Evolutionary conservation across 2,797 vertebrate genomes (phyloP).

Genomic region (Mallotus villosus): DNA sequence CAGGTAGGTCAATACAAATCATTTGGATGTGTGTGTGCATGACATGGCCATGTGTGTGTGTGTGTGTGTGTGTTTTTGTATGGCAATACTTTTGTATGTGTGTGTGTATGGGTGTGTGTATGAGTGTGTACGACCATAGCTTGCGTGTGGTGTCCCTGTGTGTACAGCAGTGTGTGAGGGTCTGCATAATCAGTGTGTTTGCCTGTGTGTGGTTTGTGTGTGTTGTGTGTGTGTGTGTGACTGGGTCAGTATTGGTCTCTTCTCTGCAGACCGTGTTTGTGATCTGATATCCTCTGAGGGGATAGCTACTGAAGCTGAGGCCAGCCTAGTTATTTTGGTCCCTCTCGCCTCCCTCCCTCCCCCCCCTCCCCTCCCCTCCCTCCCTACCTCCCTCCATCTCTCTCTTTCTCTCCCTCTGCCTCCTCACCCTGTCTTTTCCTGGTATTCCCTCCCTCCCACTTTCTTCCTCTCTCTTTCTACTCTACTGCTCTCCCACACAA

Average conservation of each 20-base stretch:
- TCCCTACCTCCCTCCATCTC: not conserved
- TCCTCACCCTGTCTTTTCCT: slow-evolving; percentile 33
- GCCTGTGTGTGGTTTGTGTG: not conserved
- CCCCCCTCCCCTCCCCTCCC: not conserved
- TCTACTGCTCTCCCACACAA: not conserved
- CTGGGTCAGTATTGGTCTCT: slow-evolving; percentile 29
- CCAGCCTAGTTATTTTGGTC: slow-evolving; percentile 48
- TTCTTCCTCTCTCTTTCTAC: not conserved
- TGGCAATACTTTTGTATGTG: not conserved
- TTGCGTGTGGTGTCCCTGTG: too few relatives aligned
- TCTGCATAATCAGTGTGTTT: too few relatives aligned
- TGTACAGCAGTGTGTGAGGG: too few relatives aligned
- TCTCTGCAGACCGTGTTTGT: slow-evolving; percentile 39
- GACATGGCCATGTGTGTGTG: not conserved
- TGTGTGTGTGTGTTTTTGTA: not conserved
- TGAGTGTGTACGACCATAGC: too few relatives aligned
- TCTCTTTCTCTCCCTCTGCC: not conserved
- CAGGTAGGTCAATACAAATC: slow-evolving; percentile 41
- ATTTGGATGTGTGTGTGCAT: slow-evolving; percentile 4
- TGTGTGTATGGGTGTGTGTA: slow-evolving; percentile 18
- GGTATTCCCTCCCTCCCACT: slow-evolving; percentile 6
- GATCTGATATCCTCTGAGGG: slow-evolving; percentile 48
- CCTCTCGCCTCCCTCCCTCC: not conserved
- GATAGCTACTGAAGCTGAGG: slow-evolving; percentile 50
- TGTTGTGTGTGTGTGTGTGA: slow-evolving; percentile 17